Evolutionary conservation across 2,797 vertebrate species (phyloP), one percentile per base, ranked within the genome.

Genomic region (Eulemur rubriventer): DNA sequence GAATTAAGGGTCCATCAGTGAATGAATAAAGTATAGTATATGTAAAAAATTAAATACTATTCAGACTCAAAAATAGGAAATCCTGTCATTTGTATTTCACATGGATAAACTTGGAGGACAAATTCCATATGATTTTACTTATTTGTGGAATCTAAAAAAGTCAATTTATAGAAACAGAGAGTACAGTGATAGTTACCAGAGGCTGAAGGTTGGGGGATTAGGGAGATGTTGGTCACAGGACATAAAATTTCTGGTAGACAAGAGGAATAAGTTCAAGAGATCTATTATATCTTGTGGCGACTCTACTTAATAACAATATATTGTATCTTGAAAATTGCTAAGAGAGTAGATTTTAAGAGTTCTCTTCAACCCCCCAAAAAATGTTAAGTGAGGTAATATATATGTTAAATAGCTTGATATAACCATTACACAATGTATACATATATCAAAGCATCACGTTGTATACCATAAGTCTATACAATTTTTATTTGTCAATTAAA

Each of bases 401-500:
- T 84, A 43, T 52, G 46, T 46, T 55, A 67, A 78, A 52, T 38
- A 38, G 14, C 7, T 75, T 67, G 7, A 67, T 22, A 35, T 67
- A 85, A 28, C 10, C 14, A 28, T 26, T 65, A 28, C 4, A 43
- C 43, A 35, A 79, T 48, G 24, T 59, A 70, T 4, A n/a, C 38
- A 30, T 79, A 41, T 50, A 22, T 20, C 30, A 76, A 76, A 72
- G n/a, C 9, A 65, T 46, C 61, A 30, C n/a, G 26, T 26, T 78
- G 7, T 73, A 80, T 7, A 26, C 2, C 0, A 24, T 52, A 65
- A 52, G 7, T 41, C 69, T 94, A 61, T 52, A 12, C 5, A 22
- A 94, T 1, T 12, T 94, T 76, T 48, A 59, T 7, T 69, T 90
- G 33, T 65, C 11, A 38, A 43, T 80, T 61, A 70, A 59, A 72